These are phyloP conservation scores for Paraescarpia echinospica DNA, from an alignment of 1,140 invertebrate species.

Conservation along the genomic window DNA sequence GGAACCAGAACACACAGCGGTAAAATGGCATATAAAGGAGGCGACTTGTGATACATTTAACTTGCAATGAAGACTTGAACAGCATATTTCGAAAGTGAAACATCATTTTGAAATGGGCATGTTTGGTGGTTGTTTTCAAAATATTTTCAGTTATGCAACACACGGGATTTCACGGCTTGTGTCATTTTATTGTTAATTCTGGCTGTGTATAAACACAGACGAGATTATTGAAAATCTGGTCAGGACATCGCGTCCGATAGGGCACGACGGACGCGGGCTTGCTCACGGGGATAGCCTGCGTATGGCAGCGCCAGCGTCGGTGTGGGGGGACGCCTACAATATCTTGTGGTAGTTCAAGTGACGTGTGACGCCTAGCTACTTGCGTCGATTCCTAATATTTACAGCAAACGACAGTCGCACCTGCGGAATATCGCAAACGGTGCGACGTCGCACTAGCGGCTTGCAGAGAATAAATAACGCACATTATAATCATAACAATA, in stretches of 20 bases:
- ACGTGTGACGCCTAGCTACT: not conserved
- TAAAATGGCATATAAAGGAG: not conserved
- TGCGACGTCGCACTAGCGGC: not conserved
- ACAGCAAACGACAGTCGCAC: not conserved
- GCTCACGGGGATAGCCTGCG: not conserved
- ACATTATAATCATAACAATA: constrained; percentile 2
- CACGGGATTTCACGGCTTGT: not conserved
- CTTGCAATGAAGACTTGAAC: too few relatives aligned
- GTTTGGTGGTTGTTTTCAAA: too few relatives aligned
- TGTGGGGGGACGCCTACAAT: not conserved
- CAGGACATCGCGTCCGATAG: not conserved
- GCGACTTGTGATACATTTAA: too few relatives aligned
- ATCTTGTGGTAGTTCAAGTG: not conserved
- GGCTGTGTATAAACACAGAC: not conserved
- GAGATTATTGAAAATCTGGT: not conserved
- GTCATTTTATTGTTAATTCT: not conserved
- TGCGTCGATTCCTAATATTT: not conserved
- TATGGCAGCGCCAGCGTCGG: not conserved
- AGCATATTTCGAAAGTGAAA: too few relatives aligned
- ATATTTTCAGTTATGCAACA: not conserved
- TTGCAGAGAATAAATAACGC: not conserved
- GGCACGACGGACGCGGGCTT: not conserved
- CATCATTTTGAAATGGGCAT: too few relatives aligned
- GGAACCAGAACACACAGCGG: not conserved
- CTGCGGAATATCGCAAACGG: not conserved